phyloP scores from a whole-genome alignment of 2,888 invertebrate genomes.

The Sepiola atlantica region DNA sequence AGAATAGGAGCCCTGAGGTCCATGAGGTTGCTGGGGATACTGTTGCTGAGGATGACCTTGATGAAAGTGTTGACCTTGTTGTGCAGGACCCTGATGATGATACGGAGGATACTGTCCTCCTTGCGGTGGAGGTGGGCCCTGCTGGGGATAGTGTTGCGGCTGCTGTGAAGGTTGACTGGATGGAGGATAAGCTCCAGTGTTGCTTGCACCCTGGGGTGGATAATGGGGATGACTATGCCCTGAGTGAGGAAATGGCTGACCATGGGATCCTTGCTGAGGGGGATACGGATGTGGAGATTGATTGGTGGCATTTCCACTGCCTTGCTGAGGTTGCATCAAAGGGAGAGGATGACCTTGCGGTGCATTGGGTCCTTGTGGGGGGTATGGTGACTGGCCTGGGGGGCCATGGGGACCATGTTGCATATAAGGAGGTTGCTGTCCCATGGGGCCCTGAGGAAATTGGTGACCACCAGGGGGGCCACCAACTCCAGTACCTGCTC shows the following conservation, averaged over 20 bases:
- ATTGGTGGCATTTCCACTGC: constrained; percentile 36
- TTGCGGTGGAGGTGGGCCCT: constrained; percentile 39
- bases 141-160: constrained; percentile 38
- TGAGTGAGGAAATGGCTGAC: constrained; percentile 48
- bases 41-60: constrained; percentile 45
- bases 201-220: constrained; percentile 39
- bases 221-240: constrained; percentile 33
- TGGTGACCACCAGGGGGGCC: constrained; percentile 44
- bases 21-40: constrained; percentile 42
- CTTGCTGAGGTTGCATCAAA: background rate
- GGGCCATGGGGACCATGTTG: constrained; percentile 34
- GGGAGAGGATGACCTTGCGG: constrained; percentile 40
- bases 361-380: constrained; percentile 45
- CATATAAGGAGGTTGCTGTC: constrained; percentile 45
- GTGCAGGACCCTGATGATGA: constrained; percentile 39
- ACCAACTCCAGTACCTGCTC: constrained; percentile 40
- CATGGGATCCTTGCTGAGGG: constrained; percentile 48
- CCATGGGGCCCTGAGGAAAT: constrained; percentile 45
- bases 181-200: constrained; percentile 38
- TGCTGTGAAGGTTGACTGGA: constrained; percentile 35
- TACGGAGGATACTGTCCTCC: constrained; percentile 43
- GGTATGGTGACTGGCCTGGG: constrained; percentile 43
- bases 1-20: constrained; percentile 41
- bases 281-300: constrained; percentile 44
- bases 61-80: constrained; percentile 47